Conservation (phyloP, 2,888 invertebrate species). For the Leucophenga montana region DNA sequence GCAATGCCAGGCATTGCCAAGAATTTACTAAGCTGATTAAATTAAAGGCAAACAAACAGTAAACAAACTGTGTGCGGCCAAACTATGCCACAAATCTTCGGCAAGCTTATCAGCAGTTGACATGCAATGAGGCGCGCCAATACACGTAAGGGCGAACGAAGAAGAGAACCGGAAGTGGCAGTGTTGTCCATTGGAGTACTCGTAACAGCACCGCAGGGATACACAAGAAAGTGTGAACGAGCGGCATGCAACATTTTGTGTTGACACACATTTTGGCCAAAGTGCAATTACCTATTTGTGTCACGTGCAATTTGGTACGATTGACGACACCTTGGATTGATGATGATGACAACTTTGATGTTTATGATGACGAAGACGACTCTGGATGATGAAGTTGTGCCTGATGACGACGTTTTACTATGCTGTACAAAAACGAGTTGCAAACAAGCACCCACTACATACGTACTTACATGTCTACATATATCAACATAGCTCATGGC, state of each 20-base stretch:
- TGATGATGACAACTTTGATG: background rate
- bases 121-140: constrained; percentile 7
- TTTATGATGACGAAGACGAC: background rate
- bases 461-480: constrained; percentile 13
- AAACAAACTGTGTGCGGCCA: constrained; percentile 17
- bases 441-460: background rate
- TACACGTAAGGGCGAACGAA: background rate
- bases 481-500: no score
- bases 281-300: constrained; percentile 65
- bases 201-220: background rate
- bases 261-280: constrained; percentile 39
- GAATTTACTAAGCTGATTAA: constrained; percentile 30
- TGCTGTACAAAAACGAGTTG: no score
- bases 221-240: background rate
- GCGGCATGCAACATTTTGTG: background rate
- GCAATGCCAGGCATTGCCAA: background rate
- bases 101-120: constrained; percentile 22
- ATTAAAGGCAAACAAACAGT: constrained; percentile 31
- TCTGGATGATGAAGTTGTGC: constrained; percentile 7
- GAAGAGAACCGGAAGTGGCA: background rate
- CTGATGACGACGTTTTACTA: no score
- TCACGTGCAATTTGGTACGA: constrained; percentile 56
- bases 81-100: constrained; percentile 23
- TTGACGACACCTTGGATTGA: background rate
- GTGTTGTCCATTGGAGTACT: background rate